These are phyloP conservation scores for Apocrypta bakeri DNA, from an alignment of 1,140 invertebrate species.

Conservation along the genomic window DNA sequence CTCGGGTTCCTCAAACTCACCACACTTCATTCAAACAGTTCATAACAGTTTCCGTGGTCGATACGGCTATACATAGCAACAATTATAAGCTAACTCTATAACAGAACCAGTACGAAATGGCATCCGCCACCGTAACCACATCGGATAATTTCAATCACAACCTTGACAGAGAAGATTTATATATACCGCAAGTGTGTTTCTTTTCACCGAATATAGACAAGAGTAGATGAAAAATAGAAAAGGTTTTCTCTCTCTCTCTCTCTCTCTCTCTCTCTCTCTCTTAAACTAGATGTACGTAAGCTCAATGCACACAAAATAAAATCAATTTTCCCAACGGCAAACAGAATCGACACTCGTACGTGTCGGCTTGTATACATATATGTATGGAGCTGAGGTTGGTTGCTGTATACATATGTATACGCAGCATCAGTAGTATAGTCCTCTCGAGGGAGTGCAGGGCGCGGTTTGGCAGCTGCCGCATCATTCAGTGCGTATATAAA, in stretches of 20 bases:
- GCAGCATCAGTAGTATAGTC: background rate
- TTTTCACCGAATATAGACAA: too few relatives aligned
- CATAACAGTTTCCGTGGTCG: too few relatives aligned
- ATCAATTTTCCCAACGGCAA: background rate
- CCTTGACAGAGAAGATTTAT: too few relatives aligned
- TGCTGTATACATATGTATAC: background rate
- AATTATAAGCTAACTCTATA: too few relatives aligned
- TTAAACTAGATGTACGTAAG: background rate
- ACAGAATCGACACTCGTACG: background rate
- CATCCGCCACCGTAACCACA: background rate
- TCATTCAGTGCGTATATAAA: conserved; percentile 5
- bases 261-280: too few relatives aligned
- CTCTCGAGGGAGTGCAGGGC: background rate
- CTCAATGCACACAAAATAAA: background rate
- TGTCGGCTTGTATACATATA: background rate
- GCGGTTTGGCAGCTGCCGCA: background rate
- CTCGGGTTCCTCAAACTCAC: too few relatives aligned
- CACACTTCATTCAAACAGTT: too few relatives aligned
- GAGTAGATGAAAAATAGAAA: too few relatives aligned
- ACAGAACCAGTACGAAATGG: background rate
- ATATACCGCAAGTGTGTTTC: background rate
- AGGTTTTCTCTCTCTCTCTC: too few relatives aligned
- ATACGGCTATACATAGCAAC: too few relatives aligned
- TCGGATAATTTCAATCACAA: too few relatives aligned
- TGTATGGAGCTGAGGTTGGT: background rate